Conservation (phyloP, 2,888 invertebrate species). For the Mechanitis mazaeus region DNA sequence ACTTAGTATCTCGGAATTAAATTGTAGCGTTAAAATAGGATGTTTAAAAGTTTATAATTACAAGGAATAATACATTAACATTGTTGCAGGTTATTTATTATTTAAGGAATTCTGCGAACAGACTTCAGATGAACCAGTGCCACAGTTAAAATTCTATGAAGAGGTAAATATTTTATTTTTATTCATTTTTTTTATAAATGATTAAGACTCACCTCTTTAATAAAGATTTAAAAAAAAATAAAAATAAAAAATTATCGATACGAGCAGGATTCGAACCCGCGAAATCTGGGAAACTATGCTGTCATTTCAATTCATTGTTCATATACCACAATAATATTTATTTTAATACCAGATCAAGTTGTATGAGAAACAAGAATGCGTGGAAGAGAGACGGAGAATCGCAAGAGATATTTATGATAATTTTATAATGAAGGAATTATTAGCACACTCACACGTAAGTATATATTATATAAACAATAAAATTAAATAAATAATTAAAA, state of each 20-base stretch:
- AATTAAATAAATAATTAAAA: background rate
- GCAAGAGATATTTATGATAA: constrained; percentile 99
- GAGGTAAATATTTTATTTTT: constrained; percentile 82
- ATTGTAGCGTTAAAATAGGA: too few relatives aligned
- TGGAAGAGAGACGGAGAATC: constrained; percentile 95
- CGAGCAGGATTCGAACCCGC: too few relatives aligned
- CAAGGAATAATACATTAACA: too few relatives aligned
- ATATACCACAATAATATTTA: constrained; percentile 7
- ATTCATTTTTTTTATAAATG: constrained; percentile 8
- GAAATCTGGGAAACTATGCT: too few relatives aligned
- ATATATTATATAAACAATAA: constrained; percentile 14
- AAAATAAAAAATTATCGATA: too few relatives aligned
- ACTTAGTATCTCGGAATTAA: too few relatives aligned
- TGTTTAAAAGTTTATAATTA: too few relatives aligned
- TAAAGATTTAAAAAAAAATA: too few relatives aligned
- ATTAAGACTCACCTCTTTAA: too few relatives aligned
- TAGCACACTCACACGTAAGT: constrained; percentile 98
- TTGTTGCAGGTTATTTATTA: constrained; percentile 94
- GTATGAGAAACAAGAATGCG: constrained; percentile 98
- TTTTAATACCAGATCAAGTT: constrained; percentile 89
- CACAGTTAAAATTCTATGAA: constrained; percentile 99
- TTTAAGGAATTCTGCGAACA: constrained; percentile 99
- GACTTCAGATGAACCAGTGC: constrained; percentile 95
- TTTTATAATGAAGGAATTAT: constrained; percentile 99
- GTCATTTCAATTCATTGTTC: too few relatives aligned